Conservation (phyloP, 2,797 vertebrate species). For the Enteromius anoplus region DNA sequence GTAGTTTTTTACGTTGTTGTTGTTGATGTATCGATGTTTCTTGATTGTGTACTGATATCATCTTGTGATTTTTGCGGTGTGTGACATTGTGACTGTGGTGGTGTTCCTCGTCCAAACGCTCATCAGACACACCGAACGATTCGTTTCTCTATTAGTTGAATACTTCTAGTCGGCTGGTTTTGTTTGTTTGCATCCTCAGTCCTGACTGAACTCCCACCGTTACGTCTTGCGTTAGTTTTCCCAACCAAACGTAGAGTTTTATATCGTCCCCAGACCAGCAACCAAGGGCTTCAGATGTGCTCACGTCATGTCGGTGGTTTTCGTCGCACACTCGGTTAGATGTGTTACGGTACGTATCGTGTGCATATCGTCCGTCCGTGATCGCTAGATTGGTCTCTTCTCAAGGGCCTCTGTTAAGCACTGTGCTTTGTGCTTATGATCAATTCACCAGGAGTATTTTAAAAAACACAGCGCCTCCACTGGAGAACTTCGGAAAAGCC, state of each 20-base stretch:
- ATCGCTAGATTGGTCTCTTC: not conserved
- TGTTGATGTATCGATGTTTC: constrained; percentile 29
- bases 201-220: not conserved
- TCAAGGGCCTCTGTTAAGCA: constrained; percentile 17
- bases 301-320: constrained; percentile 32
- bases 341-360: not conserved
- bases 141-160: not conserved
- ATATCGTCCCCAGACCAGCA: constrained; percentile 16
- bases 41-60: constrained; percentile 32
- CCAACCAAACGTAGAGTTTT: not conserved
- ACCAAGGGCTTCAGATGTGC: constrained; percentile 48
- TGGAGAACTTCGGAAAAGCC: not conserved
- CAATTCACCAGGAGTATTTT: not conserved
- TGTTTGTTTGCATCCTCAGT: constrained; percentile 5
- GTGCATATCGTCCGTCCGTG: not conserved
- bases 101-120: constrained; percentile 29
- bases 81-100: constrained; percentile 49
- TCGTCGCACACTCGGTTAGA: not conserved
- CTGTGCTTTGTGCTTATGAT: constrained; percentile 23
- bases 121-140: not conserved
- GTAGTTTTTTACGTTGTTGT: constrained; percentile 12
- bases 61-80: constrained; percentile 39
- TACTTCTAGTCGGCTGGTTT: not conserved
- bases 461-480: not conserved
- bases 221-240: not conserved